Evolutionary conservation across 2,888 invertebrate genomes (phyloP), one percentile per base, ranked within the genome.

Genomic region (Dendrolimus pini): DNA sequence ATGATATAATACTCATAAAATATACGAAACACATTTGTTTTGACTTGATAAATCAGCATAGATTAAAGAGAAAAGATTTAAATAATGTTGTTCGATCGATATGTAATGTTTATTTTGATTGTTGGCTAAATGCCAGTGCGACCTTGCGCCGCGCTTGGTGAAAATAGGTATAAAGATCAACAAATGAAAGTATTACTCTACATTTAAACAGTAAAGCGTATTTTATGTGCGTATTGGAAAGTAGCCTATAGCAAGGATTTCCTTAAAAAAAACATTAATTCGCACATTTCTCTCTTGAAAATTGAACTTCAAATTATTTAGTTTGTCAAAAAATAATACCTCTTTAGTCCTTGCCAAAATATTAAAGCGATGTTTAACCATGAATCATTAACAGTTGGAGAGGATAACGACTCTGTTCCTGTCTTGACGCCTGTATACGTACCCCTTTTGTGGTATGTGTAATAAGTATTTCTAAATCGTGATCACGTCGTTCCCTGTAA

Each of bases 51-150:
- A 47, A 47, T 9, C 9, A 10, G 12, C 47, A 12, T 47, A 47
- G 9, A 47, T 47, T 47, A 47, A 47, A 47, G 9, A 47, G 53
- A 56, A 41, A 10, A 47, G 47, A 10, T 47, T 47, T 47, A 47
- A 47, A 47, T 47, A 10, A 47, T 47, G 12, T 42, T 56, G 53
- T 47, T 47, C 47, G 12, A 47, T 47, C 47, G 47, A 47, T 30
- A 30, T 47, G 47, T 57, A 65, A 63, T 59, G 62, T 69, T 68
- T 79, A 80, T 74, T 74, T 77, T 66, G 61, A 65, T 63, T 68
- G 54, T 71, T 83, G 84, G 85, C 76, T 55, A 54, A 18, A 41
- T 61, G 80, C 84, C 83, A 83, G 65, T 52, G 53, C 59, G 79
- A 82, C 83, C 85, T 84, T 83, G 83, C 74, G 70, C 68, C 59